These are phyloP conservation scores for Brotogeris chrysoptera DNA, from an alignment of 2,797 vertebrate genomes.

Conservation along the genomic window DNA sequence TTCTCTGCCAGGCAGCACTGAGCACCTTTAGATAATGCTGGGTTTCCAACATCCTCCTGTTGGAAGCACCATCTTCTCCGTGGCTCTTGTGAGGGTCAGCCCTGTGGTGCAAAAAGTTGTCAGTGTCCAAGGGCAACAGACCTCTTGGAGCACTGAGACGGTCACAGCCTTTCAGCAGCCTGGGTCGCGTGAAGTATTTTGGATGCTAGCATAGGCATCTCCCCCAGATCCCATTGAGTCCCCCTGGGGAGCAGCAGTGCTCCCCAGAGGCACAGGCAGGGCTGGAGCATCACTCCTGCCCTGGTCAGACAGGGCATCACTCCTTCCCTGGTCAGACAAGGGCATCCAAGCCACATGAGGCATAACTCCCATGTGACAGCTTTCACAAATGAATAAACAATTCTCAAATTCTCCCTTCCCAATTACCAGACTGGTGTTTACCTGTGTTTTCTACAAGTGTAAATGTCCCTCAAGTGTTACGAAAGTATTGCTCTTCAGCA, in stretches of 20 bases:
- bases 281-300: background rate
- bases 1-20: background rate
- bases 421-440: background rate
- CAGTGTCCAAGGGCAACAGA: background rate
- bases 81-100: fast-evolving
- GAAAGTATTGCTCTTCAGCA: background rate
- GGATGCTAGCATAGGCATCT: background rate
- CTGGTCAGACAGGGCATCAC: background rate
- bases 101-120: fast-evolving
- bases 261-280: background rate
- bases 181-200: fast-evolving
- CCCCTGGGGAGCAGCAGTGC: background rate
- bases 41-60: background rate
- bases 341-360: background rate
- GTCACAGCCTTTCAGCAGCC: background rate
- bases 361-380: background rate
- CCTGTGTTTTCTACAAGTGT: background rate
- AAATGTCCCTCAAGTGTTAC: background rate
- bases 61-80: background rate
- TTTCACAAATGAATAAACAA: background rate
- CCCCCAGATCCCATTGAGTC: fast-evolving
- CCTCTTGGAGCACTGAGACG: fast-evolving
- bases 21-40: background rate
- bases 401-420: background rate
- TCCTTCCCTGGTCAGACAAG: background rate